Evolutionary conservation across 2,113 vertebrate genomes (phyloP).

Genomic region (Notothenia rossii): DNA sequence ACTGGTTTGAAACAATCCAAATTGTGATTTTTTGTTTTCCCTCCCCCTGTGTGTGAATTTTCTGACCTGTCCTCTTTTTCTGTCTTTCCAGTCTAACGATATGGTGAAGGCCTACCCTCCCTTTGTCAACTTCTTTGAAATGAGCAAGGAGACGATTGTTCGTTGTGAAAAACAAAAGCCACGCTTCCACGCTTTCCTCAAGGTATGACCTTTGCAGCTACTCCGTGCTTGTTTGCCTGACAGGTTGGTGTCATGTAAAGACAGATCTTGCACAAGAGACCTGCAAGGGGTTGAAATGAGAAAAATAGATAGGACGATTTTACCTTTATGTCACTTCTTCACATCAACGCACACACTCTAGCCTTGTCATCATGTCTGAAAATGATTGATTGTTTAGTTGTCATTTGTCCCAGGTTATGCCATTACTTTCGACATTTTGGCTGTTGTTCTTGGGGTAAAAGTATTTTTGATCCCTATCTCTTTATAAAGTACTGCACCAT

Average conservation of each 20-base stretch:
- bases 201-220: conserved; percentile 81
- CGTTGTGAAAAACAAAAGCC: conserved; percentile 97
- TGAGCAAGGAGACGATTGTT: conserved; percentile 98
- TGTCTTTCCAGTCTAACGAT: conserved; percentile 90
- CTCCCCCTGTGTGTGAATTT: not conserved
- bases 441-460: too few relatives aligned
- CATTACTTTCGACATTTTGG: too few relatives aligned
- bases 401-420: too few relatives aligned
- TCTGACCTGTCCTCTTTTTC: conserved; percentile 6
- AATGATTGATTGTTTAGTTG: too few relatives aligned
- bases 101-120: conserved; percentile 96
- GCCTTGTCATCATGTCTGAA: too few relatives aligned
- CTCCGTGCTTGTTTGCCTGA: not conserved
- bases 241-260: not conserved
- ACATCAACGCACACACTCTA: too few relatives aligned
- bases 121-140: conserved; percentile 99
- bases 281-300: not conserved
- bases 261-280: not conserved
- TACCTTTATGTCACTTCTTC: not conserved
- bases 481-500: too few relatives aligned
- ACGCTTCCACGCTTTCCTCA: conserved; percentile 97
- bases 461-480: too few relatives aligned
- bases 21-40: too few relatives aligned
- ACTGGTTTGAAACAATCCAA: too few relatives aligned
- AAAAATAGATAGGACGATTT: not conserved